phyloP scores from a whole-genome alignment of 2,797 vertebrate species.

The Melanotaenia boesemani region DNA sequence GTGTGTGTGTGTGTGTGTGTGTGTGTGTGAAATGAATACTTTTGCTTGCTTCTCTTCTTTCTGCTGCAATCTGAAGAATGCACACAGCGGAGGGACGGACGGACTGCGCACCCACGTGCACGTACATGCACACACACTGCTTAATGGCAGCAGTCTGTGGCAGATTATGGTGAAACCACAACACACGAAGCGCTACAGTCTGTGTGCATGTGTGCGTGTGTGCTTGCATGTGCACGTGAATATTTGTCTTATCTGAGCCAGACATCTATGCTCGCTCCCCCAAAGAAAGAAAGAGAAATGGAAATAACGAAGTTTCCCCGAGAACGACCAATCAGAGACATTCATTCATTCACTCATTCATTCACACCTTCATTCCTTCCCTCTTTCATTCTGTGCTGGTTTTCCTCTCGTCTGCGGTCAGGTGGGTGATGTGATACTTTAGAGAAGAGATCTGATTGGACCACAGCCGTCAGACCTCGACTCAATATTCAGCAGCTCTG shows the following conservation, averaged over 20 bases:
- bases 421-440: no score
- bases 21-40: conserved; percentile 25
- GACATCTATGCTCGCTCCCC: conserved; percentile 43
- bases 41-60: no score
- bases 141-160: conserved; percentile 51
- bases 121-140: conserved; percentile 35
- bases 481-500: no score
- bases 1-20: neutral
- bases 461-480: neutral
- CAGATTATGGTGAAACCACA: conserved; percentile 65
- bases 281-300: neutral
- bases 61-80: conserved; percentile 47
- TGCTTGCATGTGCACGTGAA: conserved; percentile 24
- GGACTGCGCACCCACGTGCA: conserved; percentile 12
- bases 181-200: no score
- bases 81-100: conserved; percentile 48
- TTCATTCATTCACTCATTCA: conserved; percentile 18
- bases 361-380: neutral
- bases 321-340: conserved; percentile 36
- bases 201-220: conserved; percentile 27
- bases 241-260: conserved; percentile 42
- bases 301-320: conserved; percentile 47
- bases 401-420: no score
- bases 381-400: no score
- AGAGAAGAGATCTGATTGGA: conserved; percentile 23